Base-by-base conservation (phyloP, 2,888 invertebrate genomes). In the Bursaphelenchus okinawaensis region DNA sequence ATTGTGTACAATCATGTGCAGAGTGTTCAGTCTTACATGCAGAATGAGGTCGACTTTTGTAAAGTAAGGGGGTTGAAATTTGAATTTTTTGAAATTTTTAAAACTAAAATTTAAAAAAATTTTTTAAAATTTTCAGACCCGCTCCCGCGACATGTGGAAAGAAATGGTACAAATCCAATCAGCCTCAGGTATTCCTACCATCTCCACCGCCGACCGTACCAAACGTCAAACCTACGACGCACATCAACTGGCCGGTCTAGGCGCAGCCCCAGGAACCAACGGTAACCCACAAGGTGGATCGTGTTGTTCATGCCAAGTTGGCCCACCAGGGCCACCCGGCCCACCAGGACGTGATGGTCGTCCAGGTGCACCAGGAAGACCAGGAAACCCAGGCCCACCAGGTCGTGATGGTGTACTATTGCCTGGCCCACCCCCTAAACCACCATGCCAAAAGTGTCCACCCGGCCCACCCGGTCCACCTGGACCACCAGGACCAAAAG, bases 21-120 rank as follows among this genome's bases (percentile, higher is more conserved):
- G 65, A 72, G 69, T 52, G 73, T 82, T 28, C 82, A 82, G 66
- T 75, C 79, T 40, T 82, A 75, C 65, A 82, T 82, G 82, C 81
- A 79, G 68, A 82, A 77, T 56, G 82, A 82, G 65, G 81, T 82
- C 27, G 81, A 82, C 61, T 82, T 82, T 67, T 82, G 82, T 72
- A 82, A 82, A 75, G 80, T 80, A 54, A 54, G 61, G 29, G 28
- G 9, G 19, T 56, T 54, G 9, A 62, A 28, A 64, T 9, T 52
- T 56, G 29, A 12, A 27, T 19, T 27, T 24, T 2, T 22, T 50
- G 29, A 6, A 29, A 62, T 23, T 59, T 60, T 16, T 8, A 60
- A 31, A 3, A 26, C 19, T 3, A 1, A 1, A 26, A 54, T 1
- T 54, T 54, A 4, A 26, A 26, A n/a, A 54, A 16, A 4, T 22